Percentiles rank a stretch among this genome's conserved stretches.
These are phyloP conservation scores for Takifugu flavidus DNA, from an alignment of 2,113 vertebrate species.

Conservation along the genomic window DNA sequence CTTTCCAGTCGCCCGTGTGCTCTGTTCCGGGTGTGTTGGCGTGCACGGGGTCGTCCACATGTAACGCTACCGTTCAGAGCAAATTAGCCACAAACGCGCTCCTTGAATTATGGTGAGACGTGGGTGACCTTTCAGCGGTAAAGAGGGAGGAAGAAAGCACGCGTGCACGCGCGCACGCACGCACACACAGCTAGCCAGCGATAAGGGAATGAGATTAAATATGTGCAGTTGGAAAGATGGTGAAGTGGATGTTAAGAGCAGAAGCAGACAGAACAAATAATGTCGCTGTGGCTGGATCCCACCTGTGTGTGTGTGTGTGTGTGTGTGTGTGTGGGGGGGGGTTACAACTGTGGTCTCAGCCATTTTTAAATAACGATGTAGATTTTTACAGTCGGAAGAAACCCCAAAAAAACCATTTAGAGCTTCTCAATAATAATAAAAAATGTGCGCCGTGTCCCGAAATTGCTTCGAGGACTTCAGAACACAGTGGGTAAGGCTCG, in stretches of 20 bases:
- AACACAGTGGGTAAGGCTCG: constrained; percentile 58
- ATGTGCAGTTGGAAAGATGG: neutral
- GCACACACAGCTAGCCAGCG: constrained; percentile 15
- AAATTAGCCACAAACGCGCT: constrained; percentile 61
- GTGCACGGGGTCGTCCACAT: constrained; percentile 35
- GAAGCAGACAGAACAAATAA: no score
- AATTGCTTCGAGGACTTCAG: constrained; percentile 65
- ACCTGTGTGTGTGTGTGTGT: no score
- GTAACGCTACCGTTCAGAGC: constrained; percentile 56
- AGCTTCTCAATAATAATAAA: constrained; percentile 25
- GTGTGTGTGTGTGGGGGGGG: no score
- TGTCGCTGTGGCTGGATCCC: no score
- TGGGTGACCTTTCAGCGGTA: constrained; percentile 51
- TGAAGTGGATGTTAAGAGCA: neutral
- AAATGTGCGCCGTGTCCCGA: constrained; percentile 58
- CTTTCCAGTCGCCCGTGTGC: constrained; percentile 13
- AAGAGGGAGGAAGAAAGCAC: constrained; percentile 36
- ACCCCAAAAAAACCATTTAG: neutral
- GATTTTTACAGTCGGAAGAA: constrained; percentile 30
- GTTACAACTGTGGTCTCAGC: neutral
- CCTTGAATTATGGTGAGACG: constrained; percentile 53
- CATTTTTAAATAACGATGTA: neutral
- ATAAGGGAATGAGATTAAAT: constrained; percentile 27
- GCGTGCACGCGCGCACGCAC: constrained; percentile 11
- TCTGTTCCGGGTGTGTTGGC: constrained; percentile 19